Base-by-base conservation (phyloP, 1,140 invertebrate species). In the Sinella curviseta region DNA sequence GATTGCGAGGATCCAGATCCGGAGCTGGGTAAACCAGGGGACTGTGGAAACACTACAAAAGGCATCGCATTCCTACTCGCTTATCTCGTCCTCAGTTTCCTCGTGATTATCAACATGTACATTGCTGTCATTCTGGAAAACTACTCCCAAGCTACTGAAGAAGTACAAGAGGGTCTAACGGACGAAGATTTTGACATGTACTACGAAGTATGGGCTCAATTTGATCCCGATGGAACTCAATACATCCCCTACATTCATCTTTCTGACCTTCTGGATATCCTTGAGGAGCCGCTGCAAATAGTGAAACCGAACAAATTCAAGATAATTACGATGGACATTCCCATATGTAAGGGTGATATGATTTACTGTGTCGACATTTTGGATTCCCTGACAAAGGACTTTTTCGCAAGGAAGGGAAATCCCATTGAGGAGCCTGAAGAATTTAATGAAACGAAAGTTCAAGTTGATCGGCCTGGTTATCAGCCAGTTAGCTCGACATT, bases 141-240 rank as follows among this genome's bases (percentile, higher is more conserved):
- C 88, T 99, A 99, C 74, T 97, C 95, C 67, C 94, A 96, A 89
- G 97, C 97, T 39, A 98, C 97, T 57, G 97, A 99, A 89, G 97
- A 99, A 87, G 97, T 99, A 57, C 97, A 99, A 86, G 97, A 99
- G 88, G 97, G 97, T 85, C 90, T 99, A 60, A 90, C 91, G 77
- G 96, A 98, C 86, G 97, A 99, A 88, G 97, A 99, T 87, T 99
- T 98, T 89, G 97, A 99, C 86, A 98, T 99, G 96, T 99, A 98
- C 88, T 99, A 99, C 87, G 97, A 99, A 88, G 97, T 98, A 83
- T 99, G 97, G 97, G 81, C 81, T 33, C 81, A 84, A 34, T 99
- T 96, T 88, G 97, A 99, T 88, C 97, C 97, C 0, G 95, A 98
- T 85, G 97, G 97, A 67, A 97, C 96, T 2, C 95, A 98, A 87